Evolutionary conservation across 2,888 invertebrate genomes (phyloP), one percentile per base, ranked within the genome.

Genomic region (Hirtodrosophila histrioides): DNA sequence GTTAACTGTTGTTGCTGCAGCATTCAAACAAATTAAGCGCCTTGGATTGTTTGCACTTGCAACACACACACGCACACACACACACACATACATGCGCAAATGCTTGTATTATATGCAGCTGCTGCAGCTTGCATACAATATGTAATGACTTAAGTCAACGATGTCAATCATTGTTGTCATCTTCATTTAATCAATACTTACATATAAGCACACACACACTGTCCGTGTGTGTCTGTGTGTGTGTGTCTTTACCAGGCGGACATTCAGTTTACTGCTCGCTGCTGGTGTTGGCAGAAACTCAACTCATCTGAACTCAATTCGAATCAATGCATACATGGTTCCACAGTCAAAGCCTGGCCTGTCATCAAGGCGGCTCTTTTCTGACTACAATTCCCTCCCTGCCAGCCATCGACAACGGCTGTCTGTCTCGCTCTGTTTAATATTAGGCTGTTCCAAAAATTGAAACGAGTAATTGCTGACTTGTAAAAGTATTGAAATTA

Each of bases 121-220:
- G 75, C 57, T 66, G 66, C 65, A 70, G 55, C 71, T 80, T 69
- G 77, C 74, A 57, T 65, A 65, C 82, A 75, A 78, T 73, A 75
- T 83, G 83, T 83, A 83, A 83, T 80, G 77, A 79, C 71, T 80
- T 82, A 71, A 81, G 80, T 80, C 82, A 80, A 82, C 79, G 78
- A 75, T 68, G 67, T 75, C 85, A 73, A 80, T 84, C 78, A 75
- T 78, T 81, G 79, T 75, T 79, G 72, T 72, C 78, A 78, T 81
- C 81, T 78, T 78, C 83, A 83, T 83, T 78, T 75, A 78, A 81
- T 80, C 78, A 83, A 78, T 82, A 74, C 49, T 60, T 60, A 61
- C 17, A 50, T 40, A 33, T 17, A 39, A 39, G 43, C 53, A 53
- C 35, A 49, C 33, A 39, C 41, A 35, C 17, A 10, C n/a, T 33